phyloP scores from a whole-genome alignment of 2,888 invertebrate species.

The Entomobrya proxima region DNA sequence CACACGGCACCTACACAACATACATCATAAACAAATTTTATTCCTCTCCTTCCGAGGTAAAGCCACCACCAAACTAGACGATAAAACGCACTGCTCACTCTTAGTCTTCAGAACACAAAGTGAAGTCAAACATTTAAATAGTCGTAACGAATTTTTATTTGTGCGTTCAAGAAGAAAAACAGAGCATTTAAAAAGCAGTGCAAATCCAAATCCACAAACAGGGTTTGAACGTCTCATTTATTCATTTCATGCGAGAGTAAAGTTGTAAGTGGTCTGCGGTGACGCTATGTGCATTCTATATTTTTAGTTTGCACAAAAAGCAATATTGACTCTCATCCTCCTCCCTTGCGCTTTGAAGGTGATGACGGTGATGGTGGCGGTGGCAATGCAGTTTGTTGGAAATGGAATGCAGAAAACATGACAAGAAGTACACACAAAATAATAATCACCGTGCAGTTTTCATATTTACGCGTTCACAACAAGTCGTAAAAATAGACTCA shows the following conservation, averaged over 20 bases:
- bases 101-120: conserved; percentile 17
- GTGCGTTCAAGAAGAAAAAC: conserved; percentile 8
- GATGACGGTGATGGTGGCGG: not conserved
- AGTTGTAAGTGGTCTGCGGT: not conserved
- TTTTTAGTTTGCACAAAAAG: conserved; percentile 26
- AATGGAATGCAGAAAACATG: conserved; percentile 28
- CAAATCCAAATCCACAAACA: too few relatives aligned
- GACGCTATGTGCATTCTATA: not conserved
- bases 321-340: conserved; percentile 21
- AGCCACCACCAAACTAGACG: not conserved
- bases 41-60: conserved; percentile 23
- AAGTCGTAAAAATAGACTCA: conserved; percentile 41
- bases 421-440: not conserved
- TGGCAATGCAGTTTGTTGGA: conserved; percentile 31
- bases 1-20: conserved; percentile 34
- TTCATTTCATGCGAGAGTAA: not conserved
- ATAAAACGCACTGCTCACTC: conserved; percentile 17
- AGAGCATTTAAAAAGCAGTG: not conserved
- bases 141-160: conserved; percentile 21
- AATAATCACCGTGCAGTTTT: not conserved
- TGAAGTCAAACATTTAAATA: conserved; percentile 33
- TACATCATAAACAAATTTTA: conserved; percentile 34
- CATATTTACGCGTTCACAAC: conserved; percentile 30
- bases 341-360: not conserved
- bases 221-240: conserved; percentile 6